A percentile compares a stretch with the other conserved stretches of the same genome.
Evolutionary conservation across 2,888 invertebrate genomes (phyloP).

Genomic region (Drosophila eohydei): DNA sequence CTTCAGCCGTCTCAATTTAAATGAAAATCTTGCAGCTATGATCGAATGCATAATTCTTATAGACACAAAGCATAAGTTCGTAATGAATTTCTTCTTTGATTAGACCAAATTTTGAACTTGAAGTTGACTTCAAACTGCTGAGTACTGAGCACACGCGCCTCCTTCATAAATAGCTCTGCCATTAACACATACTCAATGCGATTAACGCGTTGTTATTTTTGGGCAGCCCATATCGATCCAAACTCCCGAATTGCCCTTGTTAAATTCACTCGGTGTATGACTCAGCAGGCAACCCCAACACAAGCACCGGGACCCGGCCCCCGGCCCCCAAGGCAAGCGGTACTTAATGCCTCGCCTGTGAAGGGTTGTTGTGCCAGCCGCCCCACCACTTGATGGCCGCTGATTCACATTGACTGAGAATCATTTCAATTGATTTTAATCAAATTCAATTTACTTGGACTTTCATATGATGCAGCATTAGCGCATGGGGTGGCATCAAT

Average conservation of each 20-base stretch:
- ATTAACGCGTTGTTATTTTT: conserved; percentile 13
- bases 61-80: too few relatives aligned
- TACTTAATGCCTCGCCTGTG: conserved; percentile 6
- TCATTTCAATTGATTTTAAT: conserved; percentile 82
- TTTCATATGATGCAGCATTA: neutral
- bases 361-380: conserved; percentile 26
- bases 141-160: neutral
- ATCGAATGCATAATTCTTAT: too few relatives aligned
- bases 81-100: neutral
- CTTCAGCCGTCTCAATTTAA: too few relatives aligned
- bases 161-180: neutral
- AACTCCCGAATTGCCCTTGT: conserved; percentile 21
- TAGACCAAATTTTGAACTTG: neutral
- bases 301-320: neutral
- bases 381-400: conserved; percentile 2
- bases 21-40: too few relatives aligned
- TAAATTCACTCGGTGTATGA: conserved; percentile 27
- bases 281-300: conserved; percentile 21
- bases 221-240: conserved; percentile 43
- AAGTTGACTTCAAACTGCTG: neutral
- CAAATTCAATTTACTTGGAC: conserved; percentile 73
- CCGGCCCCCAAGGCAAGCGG: conserved; percentile 4
- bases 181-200: neutral
- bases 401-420: conserved; percentile 37
- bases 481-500: conserved; percentile 6